Percentiles rank a stretch among this genome's conserved stretches.
Conservation (phyloP, 2,888 invertebrate species). For the Drosophila helvetica region DNA sequence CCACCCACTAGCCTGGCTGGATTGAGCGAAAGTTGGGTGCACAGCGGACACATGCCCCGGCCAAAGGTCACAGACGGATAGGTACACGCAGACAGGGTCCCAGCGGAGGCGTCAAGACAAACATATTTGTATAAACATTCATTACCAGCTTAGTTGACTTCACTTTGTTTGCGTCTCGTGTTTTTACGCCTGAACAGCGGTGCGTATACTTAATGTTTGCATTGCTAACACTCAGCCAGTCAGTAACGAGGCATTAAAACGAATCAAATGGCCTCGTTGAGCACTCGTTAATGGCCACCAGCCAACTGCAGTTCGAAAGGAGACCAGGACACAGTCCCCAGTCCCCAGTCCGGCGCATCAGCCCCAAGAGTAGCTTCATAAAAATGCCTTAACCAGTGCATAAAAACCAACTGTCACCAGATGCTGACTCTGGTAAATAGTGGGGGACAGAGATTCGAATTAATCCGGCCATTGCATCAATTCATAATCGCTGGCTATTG, state of each 20-base stretch:
- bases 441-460: constrained; percentile 1
- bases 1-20: constrained; percentile 17
- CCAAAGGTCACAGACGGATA: constrained; percentile 37
- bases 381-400: constrained; percentile 25
- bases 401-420: constrained; percentile 37
- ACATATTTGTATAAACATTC: constrained; percentile 47
- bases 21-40: constrained; percentile 15
- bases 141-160: constrained; percentile 44
- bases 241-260: constrained; percentile 43
- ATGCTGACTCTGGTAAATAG: constrained; percentile 6
- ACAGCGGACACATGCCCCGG: constrained; percentile 16
- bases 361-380: not conserved
- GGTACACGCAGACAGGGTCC: constrained; percentile 29
- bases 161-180: constrained; percentile 28
- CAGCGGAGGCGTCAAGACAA: constrained; percentile 26
- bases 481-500: constrained; percentile 28
- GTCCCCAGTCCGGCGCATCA: not conserved
- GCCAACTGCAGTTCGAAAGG: constrained; percentile 14
- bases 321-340: constrained; percentile 13
- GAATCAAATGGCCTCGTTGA: constrained; percentile 39
- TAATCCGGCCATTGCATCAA: constrained; percentile 11
- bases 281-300: constrained; percentile 33
- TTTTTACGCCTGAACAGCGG: constrained; percentile 42
- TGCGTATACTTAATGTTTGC: constrained; percentile 61
- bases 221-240: constrained; percentile 28